phyloP scores from a whole-genome alignment of 2,888 invertebrate genomes.

The Trissonchulus latispiculum region DNA sequence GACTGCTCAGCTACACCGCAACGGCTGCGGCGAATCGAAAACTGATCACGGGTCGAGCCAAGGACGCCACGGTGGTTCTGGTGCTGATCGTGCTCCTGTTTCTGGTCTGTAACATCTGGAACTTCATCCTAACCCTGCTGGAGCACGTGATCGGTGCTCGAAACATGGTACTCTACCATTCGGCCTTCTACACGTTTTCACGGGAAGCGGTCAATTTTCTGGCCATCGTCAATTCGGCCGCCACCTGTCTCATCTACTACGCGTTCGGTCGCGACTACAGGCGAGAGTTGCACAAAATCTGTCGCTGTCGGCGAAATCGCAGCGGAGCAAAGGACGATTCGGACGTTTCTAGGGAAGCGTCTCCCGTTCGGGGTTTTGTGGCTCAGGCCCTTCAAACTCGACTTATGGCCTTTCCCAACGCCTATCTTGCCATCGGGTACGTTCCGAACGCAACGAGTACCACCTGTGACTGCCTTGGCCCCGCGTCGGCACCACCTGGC shows the following conservation, averaged over 20 bases:
- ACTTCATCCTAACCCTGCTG: conserved; percentile 10
- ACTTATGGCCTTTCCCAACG: too few species aligned
- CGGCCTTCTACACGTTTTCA: conserved; percentile 15
- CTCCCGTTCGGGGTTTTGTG: not conserved
- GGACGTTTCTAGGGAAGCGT: not conserved
- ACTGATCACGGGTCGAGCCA: not conserved
- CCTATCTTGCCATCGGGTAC: too few species aligned
- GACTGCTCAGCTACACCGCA: not conserved
- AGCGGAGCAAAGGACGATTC: conserved; percentile 23
- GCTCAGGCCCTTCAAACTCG: not conserved
- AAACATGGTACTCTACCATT: not conserved
- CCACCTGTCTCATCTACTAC: conserved; percentile 94
- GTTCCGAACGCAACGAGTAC: too few species aligned
- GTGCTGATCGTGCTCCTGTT: conserved; percentile 8
- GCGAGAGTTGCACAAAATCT: conserved; percentile 44
- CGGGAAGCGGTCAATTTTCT: conserved; percentile 63
- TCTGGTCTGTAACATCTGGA: conserved; percentile 15
- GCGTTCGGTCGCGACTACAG: conserved; percentile 95
- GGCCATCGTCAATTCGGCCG: conserved; percentile 90
- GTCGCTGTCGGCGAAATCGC: conserved; percentile 33
- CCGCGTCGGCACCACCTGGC: too few species aligned
- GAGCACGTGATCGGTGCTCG: conserved; percentile 2
- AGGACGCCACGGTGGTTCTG: conserved; percentile 13
- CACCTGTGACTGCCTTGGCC: too few species aligned
- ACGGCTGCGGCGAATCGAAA: not conserved